Conservation (phyloP, 2,113 vertebrate genomes). For the Pseudorasbora parva region DNA sequence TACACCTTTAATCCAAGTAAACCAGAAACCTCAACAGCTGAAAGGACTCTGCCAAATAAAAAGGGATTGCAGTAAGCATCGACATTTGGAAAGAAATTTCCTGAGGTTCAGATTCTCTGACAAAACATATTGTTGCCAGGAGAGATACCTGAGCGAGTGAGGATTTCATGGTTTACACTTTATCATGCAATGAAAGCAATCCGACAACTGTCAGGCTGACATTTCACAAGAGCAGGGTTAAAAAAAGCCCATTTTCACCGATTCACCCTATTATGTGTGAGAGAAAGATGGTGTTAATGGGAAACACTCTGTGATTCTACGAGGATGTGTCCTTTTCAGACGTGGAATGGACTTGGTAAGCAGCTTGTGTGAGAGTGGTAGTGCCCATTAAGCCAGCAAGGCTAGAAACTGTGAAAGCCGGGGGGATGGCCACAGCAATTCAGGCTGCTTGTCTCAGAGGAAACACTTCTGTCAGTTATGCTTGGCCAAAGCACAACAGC, state of each 20-base stretch:
- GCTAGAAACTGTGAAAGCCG: slow-evolving; percentile 35
- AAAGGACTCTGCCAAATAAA: slow-evolving; percentile 21
- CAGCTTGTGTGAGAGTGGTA: slow-evolving; percentile 8
- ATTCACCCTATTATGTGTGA: slow-evolving; percentile 16
- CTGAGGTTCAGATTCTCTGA: slow-evolving; percentile 3
- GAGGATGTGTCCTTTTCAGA: slow-evolving; percentile 3
- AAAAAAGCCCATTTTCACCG: not conserved
- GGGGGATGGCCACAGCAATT: slow-evolving; percentile 18
- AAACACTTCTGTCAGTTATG: slow-evolving; percentile 25
- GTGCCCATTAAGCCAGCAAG: slow-evolving; percentile 22
- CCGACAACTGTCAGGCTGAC: slow-evolving; percentile 20
- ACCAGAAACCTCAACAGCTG: not conserved
- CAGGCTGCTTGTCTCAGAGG: slow-evolving; percentile 12
- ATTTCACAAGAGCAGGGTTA: not conserved
- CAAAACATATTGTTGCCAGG: slow-evolving; percentile 13
- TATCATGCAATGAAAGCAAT: slow-evolving; percentile 12
- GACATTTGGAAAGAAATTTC: not conserved
- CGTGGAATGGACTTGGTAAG: slow-evolving; percentile 21
- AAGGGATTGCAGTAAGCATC: not conserved
- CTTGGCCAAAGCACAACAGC: slow-evolving; percentile 19
- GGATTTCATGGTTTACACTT: slow-evolving; percentile 28
- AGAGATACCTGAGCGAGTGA: not conserved
- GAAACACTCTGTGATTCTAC: slow-evolving; percentile 20
- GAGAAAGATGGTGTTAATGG: slow-evolving; percentile 26
- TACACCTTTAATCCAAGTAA: not conserved